A percentile compares a stretch with the other conserved stretches of the same genome.
These are phyloP conservation scores for Podarcis raffonei DNA, from an alignment of 2,113 vertebrate genomes.

Conservation along the genomic window DNA sequence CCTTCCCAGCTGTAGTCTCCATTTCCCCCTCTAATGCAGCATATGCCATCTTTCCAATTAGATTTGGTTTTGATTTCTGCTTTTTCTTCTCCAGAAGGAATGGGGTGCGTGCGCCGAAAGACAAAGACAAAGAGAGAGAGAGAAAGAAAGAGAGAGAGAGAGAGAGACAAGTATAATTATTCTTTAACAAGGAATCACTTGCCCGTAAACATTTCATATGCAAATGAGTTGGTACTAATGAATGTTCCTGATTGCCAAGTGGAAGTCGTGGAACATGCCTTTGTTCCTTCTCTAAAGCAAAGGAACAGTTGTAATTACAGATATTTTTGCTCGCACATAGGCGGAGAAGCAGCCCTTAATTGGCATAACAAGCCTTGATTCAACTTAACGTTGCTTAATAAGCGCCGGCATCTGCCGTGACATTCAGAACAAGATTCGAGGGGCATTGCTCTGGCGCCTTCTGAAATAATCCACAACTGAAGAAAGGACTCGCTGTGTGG, in stretches of 20 bases:
- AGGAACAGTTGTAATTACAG: background rate
- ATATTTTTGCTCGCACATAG: background rate
- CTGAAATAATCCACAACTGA: accelerated
- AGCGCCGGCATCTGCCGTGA: conserved; percentile 9
- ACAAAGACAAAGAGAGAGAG: background rate
- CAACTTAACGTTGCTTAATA: background rate
- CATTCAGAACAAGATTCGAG: background rate
- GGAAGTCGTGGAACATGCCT: background rate
- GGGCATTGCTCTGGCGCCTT: background rate
- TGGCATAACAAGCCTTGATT: background rate
- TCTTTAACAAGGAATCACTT: conserved; percentile 38
- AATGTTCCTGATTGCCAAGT: conserved; percentile 20
- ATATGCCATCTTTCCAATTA: background rate
- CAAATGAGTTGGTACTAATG: conserved; percentile 20
- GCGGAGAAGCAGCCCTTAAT: background rate
- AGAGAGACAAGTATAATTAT: background rate
- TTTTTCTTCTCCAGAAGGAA: background rate
- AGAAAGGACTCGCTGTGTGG: background rate
- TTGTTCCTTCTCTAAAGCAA: background rate
- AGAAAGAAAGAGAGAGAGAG: background rate
- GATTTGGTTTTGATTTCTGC: background rate
- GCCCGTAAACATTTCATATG: conserved; percentile 48
- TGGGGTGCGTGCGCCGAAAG: too few species aligned
- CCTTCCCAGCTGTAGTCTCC: background rate
- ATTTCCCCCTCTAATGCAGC: background rate